Evolutionary conservation across 2,888 invertebrate genomes (phyloP), one percentile per base, ranked within the genome.

Genomic region (Ganaspis brasiliensis): DNA sequence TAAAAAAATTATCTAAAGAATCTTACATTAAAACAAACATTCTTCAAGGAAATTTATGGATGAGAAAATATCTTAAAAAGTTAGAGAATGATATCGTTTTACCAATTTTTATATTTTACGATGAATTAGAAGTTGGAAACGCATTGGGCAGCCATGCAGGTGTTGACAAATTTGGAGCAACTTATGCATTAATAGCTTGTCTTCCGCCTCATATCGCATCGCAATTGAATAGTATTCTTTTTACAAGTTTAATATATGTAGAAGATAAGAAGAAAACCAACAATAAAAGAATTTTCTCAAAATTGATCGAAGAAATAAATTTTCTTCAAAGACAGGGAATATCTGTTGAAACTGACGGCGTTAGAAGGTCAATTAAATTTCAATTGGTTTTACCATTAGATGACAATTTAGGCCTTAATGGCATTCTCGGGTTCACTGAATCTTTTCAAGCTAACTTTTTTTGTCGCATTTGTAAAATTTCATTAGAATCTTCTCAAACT

Each of bases 61-160:
- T 74, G 19, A 70, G 16, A 49, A 77, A 77, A 19, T 74, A 71
- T 45, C n/a, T 31, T n/a, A 5, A 59, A 24, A 49, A 73, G 40
- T 70, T 77, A 19, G 40, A 21, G 16, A 45, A 71, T 24, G 71
- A 55, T 10, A 59, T 57, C 57, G 59, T 77, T 57, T 75, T 79
- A 21, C 79, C 79, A 8, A 9, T 79, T 21, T 75, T 40, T 26
- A 19, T 79, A 10, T 79, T 75, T 26, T 79, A 72, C 37, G 78
- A 78, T 70, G 76, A 78, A 12, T 57, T 76, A 10, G 75, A 78
- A 76, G 73, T 56, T 21, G 55, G 75, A 45, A 76, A 78, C 35
- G 16, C 49, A 14, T 49, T 73, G n/a, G 78, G 78, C n/a, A 67
- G 63, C 35, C 78, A 78, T 63, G 61, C 75, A 35, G 75, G 76